A percentile compares a stretch with the other conserved stretches of the same genome.
Evolutionary conservation across 2,888 invertebrate genomes (phyloP).

Genomic region (Dendrolimus pini): DNA sequence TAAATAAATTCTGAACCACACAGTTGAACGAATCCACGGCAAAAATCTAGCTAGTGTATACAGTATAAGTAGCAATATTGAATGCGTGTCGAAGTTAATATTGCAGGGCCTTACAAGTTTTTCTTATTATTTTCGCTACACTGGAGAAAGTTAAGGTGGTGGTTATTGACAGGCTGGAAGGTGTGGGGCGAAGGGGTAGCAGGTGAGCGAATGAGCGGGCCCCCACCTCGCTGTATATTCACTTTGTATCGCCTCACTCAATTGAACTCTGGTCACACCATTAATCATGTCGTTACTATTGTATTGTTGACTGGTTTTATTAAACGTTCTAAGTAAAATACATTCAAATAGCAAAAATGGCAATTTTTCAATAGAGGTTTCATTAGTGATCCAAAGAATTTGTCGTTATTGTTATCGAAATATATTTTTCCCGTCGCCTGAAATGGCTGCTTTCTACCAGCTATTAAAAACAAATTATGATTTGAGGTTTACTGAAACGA

Average conservation of each 20-base stretch:
- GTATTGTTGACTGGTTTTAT: slow-evolving; percentile 27
- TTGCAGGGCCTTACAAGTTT: slow-evolving; percentile 44
- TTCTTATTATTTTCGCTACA: slow-evolving; percentile 42
- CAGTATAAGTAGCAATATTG: slow-evolving; percentile 11
- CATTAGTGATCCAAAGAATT: background rate
- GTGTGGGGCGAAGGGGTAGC: slow-evolving; percentile 9
- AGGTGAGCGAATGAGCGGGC: slow-evolving; percentile 7
- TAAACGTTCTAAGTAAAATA: slow-evolving; percentile 12
- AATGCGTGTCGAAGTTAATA: slow-evolving; percentile 41
- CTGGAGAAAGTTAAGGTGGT: slow-evolving; percentile 34
- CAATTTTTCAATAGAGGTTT: background rate
- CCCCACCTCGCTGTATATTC: slow-evolving; percentile 15
- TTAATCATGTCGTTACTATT: slow-evolving; percentile 44
- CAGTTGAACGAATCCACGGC: background rate
- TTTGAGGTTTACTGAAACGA: background rate
- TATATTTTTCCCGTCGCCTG: background rate
- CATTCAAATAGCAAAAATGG: background rate
- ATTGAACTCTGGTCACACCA: slow-evolving; percentile 35
- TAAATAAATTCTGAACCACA: no score
- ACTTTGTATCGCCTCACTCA: slow-evolving; percentile 35
- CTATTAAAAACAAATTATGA: background rate
- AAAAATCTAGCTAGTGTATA: slow-evolving; percentile 2
- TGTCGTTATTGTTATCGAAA: background rate
- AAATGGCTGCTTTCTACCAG: background rate
- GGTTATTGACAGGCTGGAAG: slow-evolving; percentile 24